Evolutionary conservation across 2,888 invertebrate species (phyloP).

Genomic region (Bombylius discolor): DNA sequence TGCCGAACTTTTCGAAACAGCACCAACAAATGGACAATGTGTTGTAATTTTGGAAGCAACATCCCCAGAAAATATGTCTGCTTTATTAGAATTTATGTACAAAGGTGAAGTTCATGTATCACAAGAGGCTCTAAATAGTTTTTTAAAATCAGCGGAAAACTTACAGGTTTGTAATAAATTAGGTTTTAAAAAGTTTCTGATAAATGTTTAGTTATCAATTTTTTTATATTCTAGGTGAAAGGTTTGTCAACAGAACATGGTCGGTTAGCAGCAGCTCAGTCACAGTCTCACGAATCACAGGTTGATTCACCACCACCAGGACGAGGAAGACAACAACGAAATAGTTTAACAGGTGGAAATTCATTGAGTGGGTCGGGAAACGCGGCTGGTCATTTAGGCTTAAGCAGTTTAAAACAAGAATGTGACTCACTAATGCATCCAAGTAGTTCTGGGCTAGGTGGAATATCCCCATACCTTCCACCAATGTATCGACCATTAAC

Average conservation of each 20-base stretch:
- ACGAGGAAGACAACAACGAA: conserved; percentile 31
- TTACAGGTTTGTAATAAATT: conserved; percentile 49
- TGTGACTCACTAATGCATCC: conserved; percentile 37
- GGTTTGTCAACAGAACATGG: conserved; percentile 64
- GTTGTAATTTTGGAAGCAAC: conserved; percentile 84
- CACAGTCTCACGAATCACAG: conserved; percentile 32
- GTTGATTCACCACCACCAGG: conserved; percentile 37
- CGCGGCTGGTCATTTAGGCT: conserved; percentile 28
- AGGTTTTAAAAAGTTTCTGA: background rate
- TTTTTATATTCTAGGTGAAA: conserved; percentile 45
- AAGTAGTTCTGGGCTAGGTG: conserved; percentile 28
- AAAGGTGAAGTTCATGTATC: conserved; percentile 89
- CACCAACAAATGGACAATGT: conserved; percentile 64
- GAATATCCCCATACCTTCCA: conserved; percentile 34
- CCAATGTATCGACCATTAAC: conserved; percentile 36
- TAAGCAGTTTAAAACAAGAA: conserved; percentile 34
- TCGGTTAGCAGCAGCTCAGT: conserved; percentile 36
- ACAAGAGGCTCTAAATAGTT: conserved; percentile 81
- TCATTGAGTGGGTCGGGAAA: conserved; percentile 26
- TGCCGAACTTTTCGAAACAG: conserved; percentile 80
- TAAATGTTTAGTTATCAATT: background rate
- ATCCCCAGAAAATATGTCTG: conserved; percentile 80
- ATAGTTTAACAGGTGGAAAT: conserved; percentile 23
- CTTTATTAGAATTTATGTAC: conserved; percentile 85
- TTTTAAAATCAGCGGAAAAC: conserved; percentile 82